Percentiles rank a stretch among this genome's conserved stretches.
Conservation (phyloP, 1,140 invertebrate genomes). For the Sarcophaga bullata region DNA sequence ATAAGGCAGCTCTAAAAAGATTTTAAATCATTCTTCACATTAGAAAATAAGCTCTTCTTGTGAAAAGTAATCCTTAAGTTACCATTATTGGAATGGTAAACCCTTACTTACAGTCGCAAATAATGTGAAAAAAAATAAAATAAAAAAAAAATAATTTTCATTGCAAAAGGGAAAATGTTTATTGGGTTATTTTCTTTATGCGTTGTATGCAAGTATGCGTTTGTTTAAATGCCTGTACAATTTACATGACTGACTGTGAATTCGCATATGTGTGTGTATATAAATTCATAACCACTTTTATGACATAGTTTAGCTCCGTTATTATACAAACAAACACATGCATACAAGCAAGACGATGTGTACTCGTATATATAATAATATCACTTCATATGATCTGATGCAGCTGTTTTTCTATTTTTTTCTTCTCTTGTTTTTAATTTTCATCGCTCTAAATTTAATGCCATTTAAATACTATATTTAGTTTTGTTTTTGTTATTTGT, state of each 20-base stretch:
- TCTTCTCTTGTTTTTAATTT: background rate
- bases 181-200: too few species aligned
- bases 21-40: too few species aligned
- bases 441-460: background rate
- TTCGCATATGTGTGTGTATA: background rate
- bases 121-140: too few species aligned
- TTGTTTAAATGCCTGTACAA: background rate
- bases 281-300: constrained; percentile 4
- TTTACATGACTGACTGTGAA: background rate
- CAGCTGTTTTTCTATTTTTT: background rate
- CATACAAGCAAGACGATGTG: too few species aligned
- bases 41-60: too few species aligned
- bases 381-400: constrained; percentile 9
- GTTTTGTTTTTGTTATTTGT: background rate
- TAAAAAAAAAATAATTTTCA: too few species aligned
- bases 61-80: too few species aligned
- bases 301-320: constrained; percentile 7
- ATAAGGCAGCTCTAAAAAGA: too few species aligned
- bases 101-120: too few species aligned
- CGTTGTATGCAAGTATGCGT: background rate
- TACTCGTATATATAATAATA: background rate
- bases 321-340: background rate
- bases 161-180: too few species aligned
- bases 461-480: background rate
- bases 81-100: too few species aligned